Percentiles rank a stretch among this genome's conserved stretches.
These are phyloP conservation scores for Carterocephalus palaemon DNA, from an alignment of 2,888 invertebrate species.

Conservation along the genomic window DNA sequence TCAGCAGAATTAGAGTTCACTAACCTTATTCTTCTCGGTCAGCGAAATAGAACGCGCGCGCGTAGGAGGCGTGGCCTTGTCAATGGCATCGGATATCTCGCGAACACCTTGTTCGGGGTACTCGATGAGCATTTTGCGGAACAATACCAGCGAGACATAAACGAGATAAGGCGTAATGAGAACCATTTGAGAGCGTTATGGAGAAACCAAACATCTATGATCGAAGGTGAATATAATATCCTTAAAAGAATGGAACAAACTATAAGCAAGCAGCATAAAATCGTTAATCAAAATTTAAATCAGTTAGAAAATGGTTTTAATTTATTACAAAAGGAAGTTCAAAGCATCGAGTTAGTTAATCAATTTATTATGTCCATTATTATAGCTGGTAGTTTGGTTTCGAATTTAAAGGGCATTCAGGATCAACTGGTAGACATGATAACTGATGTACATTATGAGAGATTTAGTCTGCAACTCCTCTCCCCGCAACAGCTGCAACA, in stretches of 20 bases:
- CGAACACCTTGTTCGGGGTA: constrained; percentile 27
- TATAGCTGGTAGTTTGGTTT: too few relatives aligned
- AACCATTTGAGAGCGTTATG: constrained; percentile 26
- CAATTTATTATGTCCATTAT: too few relatives aligned
- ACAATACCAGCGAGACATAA: constrained; percentile 25
- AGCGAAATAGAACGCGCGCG: neutral
- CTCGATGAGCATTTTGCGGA: constrained; percentile 29
- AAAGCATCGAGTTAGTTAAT: too few relatives aligned
- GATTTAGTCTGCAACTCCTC: too few relatives aligned
- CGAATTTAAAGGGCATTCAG: too few relatives aligned
- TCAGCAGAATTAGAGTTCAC: constrained; percentile 3
- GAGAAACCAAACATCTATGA: constrained; percentile 33
- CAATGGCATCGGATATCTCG: constrained; percentile 22
- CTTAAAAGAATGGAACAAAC: constrained; percentile 23
- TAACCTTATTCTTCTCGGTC: neutral
- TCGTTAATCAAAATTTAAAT: constrained; percentile 3
- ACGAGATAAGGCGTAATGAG: constrained; percentile 21
- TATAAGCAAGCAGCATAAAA: constrained; percentile 26
- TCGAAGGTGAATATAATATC: constrained; percentile 30
- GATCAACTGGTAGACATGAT: too few relatives aligned
- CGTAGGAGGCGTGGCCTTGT: constrained; percentile 24
- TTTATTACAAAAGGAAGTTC: too few relatives aligned
- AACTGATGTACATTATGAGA: too few relatives aligned
- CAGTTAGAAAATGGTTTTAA: too few relatives aligned
- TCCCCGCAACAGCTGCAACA: too few relatives aligned